Percentiles rank a stretch among this genome's conserved stretches.
Conservation (phyloP, 2,797 vertebrate genomes). For the Gadopsis marmoratus region DNA sequence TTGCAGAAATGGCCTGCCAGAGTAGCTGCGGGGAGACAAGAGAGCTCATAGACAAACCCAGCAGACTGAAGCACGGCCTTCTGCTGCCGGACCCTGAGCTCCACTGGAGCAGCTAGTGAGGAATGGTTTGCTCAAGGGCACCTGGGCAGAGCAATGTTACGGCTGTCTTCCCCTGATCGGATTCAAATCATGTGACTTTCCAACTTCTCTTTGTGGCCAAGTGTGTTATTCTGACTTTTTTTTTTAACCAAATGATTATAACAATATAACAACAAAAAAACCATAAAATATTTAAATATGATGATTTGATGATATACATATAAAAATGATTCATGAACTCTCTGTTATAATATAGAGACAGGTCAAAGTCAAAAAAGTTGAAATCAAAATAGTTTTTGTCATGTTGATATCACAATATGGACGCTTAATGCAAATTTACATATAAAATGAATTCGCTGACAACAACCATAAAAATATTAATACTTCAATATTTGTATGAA, state of each 20-base stretch:
- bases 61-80: conserved; percentile 14
- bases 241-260: not conserved
- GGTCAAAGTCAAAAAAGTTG: not conserved
- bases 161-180: not conserved
- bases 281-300: not conserved
- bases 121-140: conserved; percentile 59
- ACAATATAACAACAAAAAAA: not conserved
- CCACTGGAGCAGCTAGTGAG: conserved; percentile 34
- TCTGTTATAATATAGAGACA: too few relatives aligned
- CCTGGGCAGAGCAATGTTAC: conserved; percentile 7
- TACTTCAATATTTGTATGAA: not conserved
- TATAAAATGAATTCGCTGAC: not conserved
- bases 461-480: not conserved
- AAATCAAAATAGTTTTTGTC: not conserved
- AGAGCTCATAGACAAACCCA: conserved; percentile 35
- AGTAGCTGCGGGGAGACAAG: conserved; percentile 26
- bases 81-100: conserved; percentile 32
- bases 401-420: not conserved
- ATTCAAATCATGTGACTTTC: not conserved
- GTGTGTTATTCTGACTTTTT: not conserved
- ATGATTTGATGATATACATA: not conserved
- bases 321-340: not conserved
- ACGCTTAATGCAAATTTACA: not conserved
- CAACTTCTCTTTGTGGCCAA: not conserved
- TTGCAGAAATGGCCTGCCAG: conserved; percentile 28